Conservation (phyloP, 2,797 vertebrate genomes). For the Tauraco hartlaubi region DNA sequence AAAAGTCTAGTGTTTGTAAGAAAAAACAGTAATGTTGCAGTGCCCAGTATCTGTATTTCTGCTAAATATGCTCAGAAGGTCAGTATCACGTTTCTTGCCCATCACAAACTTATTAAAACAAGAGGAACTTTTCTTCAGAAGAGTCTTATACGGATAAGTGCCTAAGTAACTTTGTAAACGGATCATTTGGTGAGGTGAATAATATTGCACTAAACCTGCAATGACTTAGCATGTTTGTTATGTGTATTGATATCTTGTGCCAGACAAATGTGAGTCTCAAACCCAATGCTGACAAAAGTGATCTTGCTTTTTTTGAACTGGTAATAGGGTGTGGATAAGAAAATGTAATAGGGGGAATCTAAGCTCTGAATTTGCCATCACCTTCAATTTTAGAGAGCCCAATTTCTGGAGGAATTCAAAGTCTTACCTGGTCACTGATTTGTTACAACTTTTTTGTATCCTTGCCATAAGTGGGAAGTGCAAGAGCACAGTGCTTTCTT, state of each 20-base stretch:
- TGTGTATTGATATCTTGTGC: neutral
- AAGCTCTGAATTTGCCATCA: neutral
- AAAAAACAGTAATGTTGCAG: neutral
- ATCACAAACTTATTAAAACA: neutral
- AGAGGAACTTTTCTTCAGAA: neutral
- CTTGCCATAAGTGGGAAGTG: neutral
- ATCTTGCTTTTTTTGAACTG: neutral
- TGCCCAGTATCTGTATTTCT: neutral
- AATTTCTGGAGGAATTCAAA: neutral
- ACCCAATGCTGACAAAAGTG: neutral
- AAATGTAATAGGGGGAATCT: neutral
- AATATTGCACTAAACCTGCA: neutral
- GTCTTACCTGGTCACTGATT: neutral
- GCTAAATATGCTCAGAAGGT: neutral
- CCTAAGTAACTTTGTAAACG: neutral
- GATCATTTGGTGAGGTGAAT: neutral
- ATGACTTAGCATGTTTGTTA: neutral
- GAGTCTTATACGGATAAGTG: neutral
- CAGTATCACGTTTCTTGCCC: neutral
- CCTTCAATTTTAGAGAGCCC: neutral
- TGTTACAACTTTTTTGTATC: neutral
- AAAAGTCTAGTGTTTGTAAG: constrained; percentile 1
- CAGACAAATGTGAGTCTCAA: neutral
- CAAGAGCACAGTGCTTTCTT: neutral
- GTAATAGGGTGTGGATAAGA: neutral